These are phyloP conservation scores for Numenius arquata DNA, from an alignment of 2,113 vertebrate species.

Conservation along the genomic window DNA sequence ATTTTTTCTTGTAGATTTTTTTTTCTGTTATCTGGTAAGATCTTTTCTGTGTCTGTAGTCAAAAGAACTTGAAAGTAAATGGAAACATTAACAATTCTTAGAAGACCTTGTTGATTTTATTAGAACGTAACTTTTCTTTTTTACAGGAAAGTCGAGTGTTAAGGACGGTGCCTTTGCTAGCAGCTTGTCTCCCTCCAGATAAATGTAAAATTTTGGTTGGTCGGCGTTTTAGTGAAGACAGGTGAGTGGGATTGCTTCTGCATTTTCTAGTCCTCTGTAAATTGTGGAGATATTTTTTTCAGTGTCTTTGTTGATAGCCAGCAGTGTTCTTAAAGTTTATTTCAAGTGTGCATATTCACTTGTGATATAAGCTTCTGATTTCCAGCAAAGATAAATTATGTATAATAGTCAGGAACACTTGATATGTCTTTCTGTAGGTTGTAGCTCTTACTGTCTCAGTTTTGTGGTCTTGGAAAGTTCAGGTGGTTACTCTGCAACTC, in stretches of 20 bases:
- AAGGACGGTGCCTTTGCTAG: constrained; percentile 90
- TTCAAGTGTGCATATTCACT: not conserved
- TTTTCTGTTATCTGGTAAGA: not conserved
- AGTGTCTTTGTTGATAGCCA: not conserved
- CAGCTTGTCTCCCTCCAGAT: constrained; percentile 89
- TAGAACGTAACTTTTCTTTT: constrained; percentile 1
- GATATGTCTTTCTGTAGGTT: not conserved
- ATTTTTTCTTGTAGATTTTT: not conserved
- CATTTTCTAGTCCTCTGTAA: not conserved
- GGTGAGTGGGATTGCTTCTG: constrained; percentile 71
- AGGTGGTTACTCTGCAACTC: not conserved
- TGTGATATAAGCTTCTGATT: not conserved
- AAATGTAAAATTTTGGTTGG: constrained; percentile 92
- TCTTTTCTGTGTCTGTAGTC: not conserved
- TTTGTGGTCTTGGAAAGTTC: not conserved
- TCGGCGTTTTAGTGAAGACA: constrained; percentile 90
- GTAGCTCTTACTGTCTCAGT: not conserved
- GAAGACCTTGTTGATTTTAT: not conserved
- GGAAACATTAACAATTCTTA: not conserved
- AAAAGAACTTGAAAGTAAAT: not conserved
- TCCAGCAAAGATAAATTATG: not conserved
- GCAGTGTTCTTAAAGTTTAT: not conserved
- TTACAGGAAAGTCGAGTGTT: constrained; percentile 90
- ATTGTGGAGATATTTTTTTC: not conserved
- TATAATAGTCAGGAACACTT: not conserved